A percentile compares a stretch with the other conserved stretches of the same genome.
Evolutionary conservation across 2,888 invertebrate genomes (phyloP).

Genomic region (Lepetodrilus schrolli): DNA sequence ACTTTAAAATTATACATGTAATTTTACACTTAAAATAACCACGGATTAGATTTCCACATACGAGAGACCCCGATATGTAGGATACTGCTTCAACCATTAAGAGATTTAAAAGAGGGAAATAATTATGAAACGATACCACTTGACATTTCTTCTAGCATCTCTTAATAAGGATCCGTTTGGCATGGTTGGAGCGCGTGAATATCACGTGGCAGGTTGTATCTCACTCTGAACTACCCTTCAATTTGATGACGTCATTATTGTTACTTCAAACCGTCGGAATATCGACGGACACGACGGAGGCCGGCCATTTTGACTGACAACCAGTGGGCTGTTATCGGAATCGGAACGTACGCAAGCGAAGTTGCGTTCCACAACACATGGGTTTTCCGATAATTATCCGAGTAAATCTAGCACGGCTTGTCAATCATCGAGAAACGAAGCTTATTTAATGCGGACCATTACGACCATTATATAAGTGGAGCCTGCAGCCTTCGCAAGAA

Average conservation of each 20-base stretch:
- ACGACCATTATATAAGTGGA: neutral
- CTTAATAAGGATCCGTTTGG: neutral
- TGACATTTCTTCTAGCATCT: neutral
- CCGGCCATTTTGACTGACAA: neutral
- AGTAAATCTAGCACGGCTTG: constrained; percentile 9
- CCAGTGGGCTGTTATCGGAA: neutral
- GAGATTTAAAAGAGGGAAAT: no score
- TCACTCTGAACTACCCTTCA: neutral
- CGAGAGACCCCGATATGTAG: no score
- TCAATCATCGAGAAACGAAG: constrained; percentile 17
- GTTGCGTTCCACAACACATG: neutral
- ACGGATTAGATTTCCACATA: no score
- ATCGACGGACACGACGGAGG: neutral
- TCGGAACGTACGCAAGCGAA: neutral
- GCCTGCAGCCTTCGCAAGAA: neutral
- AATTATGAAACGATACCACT: no score
- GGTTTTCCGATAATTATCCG: constrained; percentile 20
- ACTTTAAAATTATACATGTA: no score
- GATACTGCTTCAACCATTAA: no score
- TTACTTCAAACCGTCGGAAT: neutral
- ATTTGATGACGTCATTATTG: constrained; percentile 7
- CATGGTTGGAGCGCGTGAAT: neutral
- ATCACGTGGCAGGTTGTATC: neutral
- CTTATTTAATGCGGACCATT: constrained; percentile 8
- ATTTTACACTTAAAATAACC: no score